Conservation (phyloP, 2,888 invertebrate species). For the Chirona hameri region DNA sequence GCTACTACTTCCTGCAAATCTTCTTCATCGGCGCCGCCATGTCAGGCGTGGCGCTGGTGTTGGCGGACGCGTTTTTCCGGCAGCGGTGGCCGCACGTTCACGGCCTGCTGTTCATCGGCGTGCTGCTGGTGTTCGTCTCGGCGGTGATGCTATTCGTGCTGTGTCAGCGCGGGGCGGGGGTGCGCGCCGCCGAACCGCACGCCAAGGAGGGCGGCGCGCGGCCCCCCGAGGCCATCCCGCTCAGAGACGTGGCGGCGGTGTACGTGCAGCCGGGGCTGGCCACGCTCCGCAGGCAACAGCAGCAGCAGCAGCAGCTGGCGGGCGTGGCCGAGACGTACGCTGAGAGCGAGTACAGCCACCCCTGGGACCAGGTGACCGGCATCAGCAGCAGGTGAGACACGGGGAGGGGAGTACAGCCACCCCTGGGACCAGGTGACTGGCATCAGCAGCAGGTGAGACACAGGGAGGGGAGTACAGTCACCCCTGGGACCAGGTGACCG, state of each 20-base stretch:
- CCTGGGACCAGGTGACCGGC: conserved; percentile 22
- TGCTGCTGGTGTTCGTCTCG: conserved; percentile 24
- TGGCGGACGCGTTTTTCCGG: conserved; percentile 13
- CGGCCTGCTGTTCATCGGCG: conserved; percentile 30
- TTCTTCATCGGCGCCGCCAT: conserved; percentile 3
- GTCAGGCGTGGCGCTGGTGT: conserved; percentile 27
- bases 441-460: background rate
- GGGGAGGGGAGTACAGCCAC: conserved; percentile 12
- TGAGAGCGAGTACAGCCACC: conserved; percentile 23
- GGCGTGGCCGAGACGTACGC: background rate
- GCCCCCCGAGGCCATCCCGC: background rate
- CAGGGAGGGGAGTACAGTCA: conserved; percentile 10
- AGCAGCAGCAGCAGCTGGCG: too few relatives aligned
- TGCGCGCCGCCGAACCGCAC: background rate
- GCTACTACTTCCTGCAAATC: conserved; percentile 13
- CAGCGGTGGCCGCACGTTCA: conserved; percentile 29
- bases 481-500: conserved; percentile 25
- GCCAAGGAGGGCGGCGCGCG: background rate
- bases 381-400: background rate
- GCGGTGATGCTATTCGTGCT: conserved; percentile 26
- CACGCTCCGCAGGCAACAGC: background rate
- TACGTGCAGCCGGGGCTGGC: conserved; percentile 28
- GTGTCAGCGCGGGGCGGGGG: conserved; percentile 23
- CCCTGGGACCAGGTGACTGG: conserved; percentile 24
- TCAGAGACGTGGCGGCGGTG: conserved; percentile 8